Percentiles rank a stretch among this genome's conserved stretches.
These are phyloP conservation scores for Helobdella robusta DNA, from an alignment of 2,888 invertebrate species.

Conservation along the genomic window DNA sequence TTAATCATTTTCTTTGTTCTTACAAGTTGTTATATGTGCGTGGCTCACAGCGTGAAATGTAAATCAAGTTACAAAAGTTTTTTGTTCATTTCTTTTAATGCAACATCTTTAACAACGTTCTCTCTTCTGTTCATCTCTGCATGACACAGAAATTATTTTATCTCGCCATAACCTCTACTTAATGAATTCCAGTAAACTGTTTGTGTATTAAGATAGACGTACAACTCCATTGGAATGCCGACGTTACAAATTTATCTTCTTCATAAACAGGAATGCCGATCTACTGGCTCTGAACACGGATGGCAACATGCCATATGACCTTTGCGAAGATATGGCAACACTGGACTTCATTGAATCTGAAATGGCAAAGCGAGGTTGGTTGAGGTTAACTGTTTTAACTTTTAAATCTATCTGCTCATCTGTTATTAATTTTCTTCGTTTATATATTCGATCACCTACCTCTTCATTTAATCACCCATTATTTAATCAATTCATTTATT, in stretches of 20 bases:
- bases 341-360: constrained; percentile 90
- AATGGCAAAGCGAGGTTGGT: constrained; percentile 76
- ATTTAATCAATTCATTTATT: not conserved
- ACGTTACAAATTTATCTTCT: not conserved
- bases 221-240: no score
- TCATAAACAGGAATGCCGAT: constrained; percentile 67
- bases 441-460: not conserved
- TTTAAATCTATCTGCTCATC: not conserved
- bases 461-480: not conserved
- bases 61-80: not conserved
- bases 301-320: constrained; percentile 99
- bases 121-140: no score
- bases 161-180: no score
- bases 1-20: constrained; percentile 9
- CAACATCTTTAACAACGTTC: no score
- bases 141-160: no score
- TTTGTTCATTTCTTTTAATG: no score
- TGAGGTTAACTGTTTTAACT: not conserved
- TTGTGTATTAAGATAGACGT: no score
- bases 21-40: no score
- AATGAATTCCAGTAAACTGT: no score
- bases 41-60: no score
- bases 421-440: not conserved
- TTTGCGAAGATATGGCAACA: constrained; percentile 93
- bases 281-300: constrained; percentile 94